Percentiles rank a stretch among this genome's conserved stretches.
Conservation (phyloP, 2,113 vertebrate genomes). For the Elachura formosa region DNA sequence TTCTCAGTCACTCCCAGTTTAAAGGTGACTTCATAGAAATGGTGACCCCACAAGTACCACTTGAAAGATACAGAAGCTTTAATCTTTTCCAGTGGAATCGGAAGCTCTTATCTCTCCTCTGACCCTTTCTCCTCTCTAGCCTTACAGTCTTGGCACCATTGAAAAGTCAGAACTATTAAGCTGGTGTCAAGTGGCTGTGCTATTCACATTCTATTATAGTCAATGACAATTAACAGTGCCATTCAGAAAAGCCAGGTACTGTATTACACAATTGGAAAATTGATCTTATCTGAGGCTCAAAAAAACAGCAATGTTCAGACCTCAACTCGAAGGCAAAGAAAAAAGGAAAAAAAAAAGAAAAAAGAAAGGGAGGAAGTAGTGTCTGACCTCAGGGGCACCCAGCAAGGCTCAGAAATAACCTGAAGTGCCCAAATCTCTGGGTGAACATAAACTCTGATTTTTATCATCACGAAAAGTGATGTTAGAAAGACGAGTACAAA, state of each 20-base stretch:
- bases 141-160: constrained; percentile 48
- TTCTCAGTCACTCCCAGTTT: constrained; percentile 37
- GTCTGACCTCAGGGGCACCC: background rate
- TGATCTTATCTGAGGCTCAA: constrained; percentile 65
- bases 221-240: constrained; percentile 83
- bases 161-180: constrained; percentile 83
- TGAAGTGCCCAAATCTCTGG: background rate
- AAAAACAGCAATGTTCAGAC: constrained; percentile 2
- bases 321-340: background rate
- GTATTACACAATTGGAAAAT: constrained; percentile 66
- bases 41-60: constrained; percentile 31
- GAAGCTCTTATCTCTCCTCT: constrained; percentile 61
- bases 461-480: background rate
- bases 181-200: constrained; percentile 77
- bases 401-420: background rate
- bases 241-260: constrained; percentile 83
- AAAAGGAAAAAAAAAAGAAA: background rate
- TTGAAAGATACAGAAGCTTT: constrained; percentile 51
- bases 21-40: constrained; percentile 56
- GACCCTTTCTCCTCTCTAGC: constrained; percentile 52
- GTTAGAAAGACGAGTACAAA: background rate
- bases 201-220: constrained; percentile 85
- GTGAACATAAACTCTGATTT: background rate
- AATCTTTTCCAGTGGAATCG: constrained; percentile 45
- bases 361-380: fast-evolving